Base-by-base conservation (phyloP, 2,797 vertebrate species). In the Tragopan temminckii region DNA sequence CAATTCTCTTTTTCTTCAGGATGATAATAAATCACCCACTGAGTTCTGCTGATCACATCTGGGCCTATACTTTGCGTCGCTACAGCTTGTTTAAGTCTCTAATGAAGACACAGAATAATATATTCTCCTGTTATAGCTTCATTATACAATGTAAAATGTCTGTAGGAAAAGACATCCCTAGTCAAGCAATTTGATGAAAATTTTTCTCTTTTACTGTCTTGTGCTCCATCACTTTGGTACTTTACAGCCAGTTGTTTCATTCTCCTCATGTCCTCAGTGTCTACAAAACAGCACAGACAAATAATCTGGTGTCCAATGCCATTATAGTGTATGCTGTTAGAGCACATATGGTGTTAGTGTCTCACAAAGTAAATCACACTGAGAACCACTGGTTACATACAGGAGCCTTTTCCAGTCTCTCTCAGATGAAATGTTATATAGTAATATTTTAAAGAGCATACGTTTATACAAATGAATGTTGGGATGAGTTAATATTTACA, bases 331-430 rank as follows among this genome's bases (percentile, higher is more conserved):
- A n/a, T 15, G 31, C 36, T 52, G 93, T 85, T 62, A 79, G 86
- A 85, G 83, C 85, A 95, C 91, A 80, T 46, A 18, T 89, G 70
- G 76, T 84, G 86, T 84, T 93, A 59, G 67, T 77, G 70, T 91
- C 94, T 97, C 82, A 88, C 88, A 88, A 94, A 89, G 91, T 94
- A 92, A 95, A 92, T 95, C 94, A 91, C 63, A 13, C 58, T 62
- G 77, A 94, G 90, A 78, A 59, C 76, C 79, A 70, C 4, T 79
- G 63, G 80, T 78, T 68, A 57, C 78, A 68, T 55, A 58, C 43
- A 74, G 42, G 43, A 31, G 43, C 55, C 80, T 81, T 84, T 90
- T 93, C 57, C 58, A 68, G 71, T 68, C 58, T 25, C 25, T 74
- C 52, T 20, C 13, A 9, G 42, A 88, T 80, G 58, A 88, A 85